A percentile compares a stretch with the other conserved stretches of the same genome.
Conservation (phyloP, 2,113 vertebrate genomes). For the Pedionomus torquatus region DNA sequence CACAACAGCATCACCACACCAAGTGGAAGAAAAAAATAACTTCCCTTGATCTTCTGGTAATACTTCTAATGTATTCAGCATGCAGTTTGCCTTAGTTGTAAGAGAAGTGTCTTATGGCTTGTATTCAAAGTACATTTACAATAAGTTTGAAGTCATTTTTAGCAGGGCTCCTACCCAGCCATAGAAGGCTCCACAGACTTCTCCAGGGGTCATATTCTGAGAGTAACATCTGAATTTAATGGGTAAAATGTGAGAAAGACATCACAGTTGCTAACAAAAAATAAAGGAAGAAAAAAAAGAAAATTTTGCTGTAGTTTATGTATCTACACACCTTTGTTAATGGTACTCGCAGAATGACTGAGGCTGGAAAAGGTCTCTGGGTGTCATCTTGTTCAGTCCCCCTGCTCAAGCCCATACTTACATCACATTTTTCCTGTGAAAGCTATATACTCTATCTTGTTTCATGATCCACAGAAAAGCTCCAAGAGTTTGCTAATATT, state of each 20-base stretch:
- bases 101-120: neutral
- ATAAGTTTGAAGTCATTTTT: neutral
- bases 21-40: neutral
- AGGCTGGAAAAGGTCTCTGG: neutral
- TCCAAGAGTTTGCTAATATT: neutral
- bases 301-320: neutral
- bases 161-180: neutral
- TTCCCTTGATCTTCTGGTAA: neutral
- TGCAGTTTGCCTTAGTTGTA: neutral
- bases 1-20: neutral
- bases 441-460: neutral
- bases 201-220: neutral
- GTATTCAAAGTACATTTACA: neutral
- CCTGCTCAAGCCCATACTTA: neutral
- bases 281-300: neutral
- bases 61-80: neutral
- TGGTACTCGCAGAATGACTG: neutral
- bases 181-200: neutral
- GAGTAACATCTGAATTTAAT: neutral
- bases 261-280: neutral
- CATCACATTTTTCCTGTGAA: neutral
- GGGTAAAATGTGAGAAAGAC: neutral
- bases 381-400: neutral
- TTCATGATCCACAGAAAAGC: neutral
- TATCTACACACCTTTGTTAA: neutral